Evolutionary conservation across 1,140 invertebrate species (phyloP), one percentile per base, ranked within the genome.

Genomic region (Hylaeus volcanicus): DNA sequence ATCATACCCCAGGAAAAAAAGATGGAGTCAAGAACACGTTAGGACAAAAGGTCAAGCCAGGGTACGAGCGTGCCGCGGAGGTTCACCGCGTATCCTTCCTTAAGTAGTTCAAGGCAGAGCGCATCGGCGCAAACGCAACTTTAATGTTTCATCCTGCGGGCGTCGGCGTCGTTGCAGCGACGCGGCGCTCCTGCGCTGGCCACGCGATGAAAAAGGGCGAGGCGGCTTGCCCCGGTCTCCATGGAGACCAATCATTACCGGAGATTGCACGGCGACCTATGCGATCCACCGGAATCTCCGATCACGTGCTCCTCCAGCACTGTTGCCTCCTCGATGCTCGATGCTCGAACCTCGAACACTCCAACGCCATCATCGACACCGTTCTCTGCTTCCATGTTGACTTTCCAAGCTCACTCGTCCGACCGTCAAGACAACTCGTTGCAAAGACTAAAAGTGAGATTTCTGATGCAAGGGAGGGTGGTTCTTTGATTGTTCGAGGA

Each of bases 231-330:
- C 74, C 74, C 71, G 55, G 81, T 88, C 77, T 73, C 87, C 84
- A 88, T 88, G 87, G 79, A 81, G 69, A 88, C 84, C 85, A 81
- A 88, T 88, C 87, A 88, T 88, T 86, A 83, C 86, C 77, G 84
- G 82, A 88, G 86, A 88, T 86, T 85, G 82, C 81, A 71, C 74
- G 53, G 73, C 63, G 69, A 84, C 73, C 78, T 84, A 64, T 68
- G 9, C 74, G 45, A 78, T 72, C 45, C 68, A 68, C 58, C 58
- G 41, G 74, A 48, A 48, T 14, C 39, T 9, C 37, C 66, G 51
- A 63, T 65, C 65, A 70, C 70, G 69, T 66, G 73, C 65, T 65
- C 37, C 80, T 53, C 55, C 3, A n/a, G 70, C 2, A 66, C 65
- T 56, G 55, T 75, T 63, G 37, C 26, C 12, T 43, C 6, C 68